Base-by-base conservation (phyloP, 2,113 vertebrate genomes). In the Piaya cayana region DNA sequence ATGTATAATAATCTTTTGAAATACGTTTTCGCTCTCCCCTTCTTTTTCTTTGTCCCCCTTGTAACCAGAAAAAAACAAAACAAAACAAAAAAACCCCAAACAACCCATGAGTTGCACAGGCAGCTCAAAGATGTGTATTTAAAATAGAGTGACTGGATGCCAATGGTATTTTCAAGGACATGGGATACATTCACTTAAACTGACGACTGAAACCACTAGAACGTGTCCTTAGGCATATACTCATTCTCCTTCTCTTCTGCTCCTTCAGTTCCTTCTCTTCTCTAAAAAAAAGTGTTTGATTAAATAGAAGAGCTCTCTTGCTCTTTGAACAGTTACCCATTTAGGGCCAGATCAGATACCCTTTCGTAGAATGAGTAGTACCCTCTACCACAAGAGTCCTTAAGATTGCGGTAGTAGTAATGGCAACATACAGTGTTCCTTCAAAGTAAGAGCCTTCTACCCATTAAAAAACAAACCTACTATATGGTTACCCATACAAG, bases 201-300 rank as follows among this genome's bases (percentile, higher is more conserved):
- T 47, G 78, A 83, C 42, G 64, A 67, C 71, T 94, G 94, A 96
- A 96, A 95, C 93, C 90, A 96, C 92, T 96, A 84, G 88, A 97
- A 83, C 39, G 23, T 59, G 30, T 93, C 95, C 85, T 90, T 83
- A 68, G 68, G 36, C 60, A 71, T 78, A 92, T 62, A 92, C 71
- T 86, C 63, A 23, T 25, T 77, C 55, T 5, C 53, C 30, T 95
- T 92, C 56, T 74, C 22, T 71, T 79, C 62, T 90, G 36, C 76
- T 94, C 85, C 82, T 92, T 92, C 85, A 87, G 12, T 82, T 86
- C 70, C 79, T 88, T 36, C 29, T 85, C 49, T 64, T 86, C 71
- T 72, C 23, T 82, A 83, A 60, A 89, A 85, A 82, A 91, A 85
- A 82, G 36, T 93, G 85, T 86, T 95, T 94, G 82, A 86, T 90